Evolutionary conservation across 2,797 vertebrate species (phyloP).

Genomic region (Ctenosaura bakeri): DNA sequence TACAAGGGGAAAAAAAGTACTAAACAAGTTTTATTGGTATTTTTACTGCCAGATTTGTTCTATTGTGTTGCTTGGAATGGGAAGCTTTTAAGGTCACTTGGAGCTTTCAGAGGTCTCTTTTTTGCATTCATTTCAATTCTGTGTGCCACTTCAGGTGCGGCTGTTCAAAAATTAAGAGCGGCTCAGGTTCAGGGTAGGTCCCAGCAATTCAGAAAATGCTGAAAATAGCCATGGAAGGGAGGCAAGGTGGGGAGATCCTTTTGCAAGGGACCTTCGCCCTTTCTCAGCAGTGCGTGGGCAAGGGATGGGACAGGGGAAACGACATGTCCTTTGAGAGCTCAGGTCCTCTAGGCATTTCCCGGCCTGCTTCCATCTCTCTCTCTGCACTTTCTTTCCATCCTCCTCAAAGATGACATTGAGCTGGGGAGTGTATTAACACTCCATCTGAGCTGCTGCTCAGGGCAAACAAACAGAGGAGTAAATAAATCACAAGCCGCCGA

Average conservation of each 20-base stretch:
- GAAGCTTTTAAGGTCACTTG: background rate
- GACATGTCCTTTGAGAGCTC: background rate
- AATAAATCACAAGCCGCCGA: conserved; percentile 18
- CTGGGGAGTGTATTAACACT: conserved; percentile 3
- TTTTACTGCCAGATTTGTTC: background rate
- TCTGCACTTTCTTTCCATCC: background rate
- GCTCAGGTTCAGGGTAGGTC: background rate
- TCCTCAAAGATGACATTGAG: conserved; percentile 1
- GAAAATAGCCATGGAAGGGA: background rate
- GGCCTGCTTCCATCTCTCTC: background rate
- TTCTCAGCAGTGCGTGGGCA: background rate
- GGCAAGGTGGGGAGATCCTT: background rate
- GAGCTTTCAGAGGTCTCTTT: background rate
- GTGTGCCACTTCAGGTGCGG: accelerated
- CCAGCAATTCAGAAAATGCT: background rate
- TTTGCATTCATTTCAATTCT: background rate
- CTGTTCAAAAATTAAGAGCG: background rate
- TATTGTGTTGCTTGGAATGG: background rate
- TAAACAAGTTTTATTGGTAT: background rate
- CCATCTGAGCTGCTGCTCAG: conserved; percentile 9
- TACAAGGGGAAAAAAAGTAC: background rate
- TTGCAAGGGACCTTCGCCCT: background rate
- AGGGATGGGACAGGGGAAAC: background rate
- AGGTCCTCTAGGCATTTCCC: background rate
- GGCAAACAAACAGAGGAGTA: conserved; percentile 17